Evolutionary conservation across 2,113 vertebrate genomes (phyloP).

Genomic region (Eleginops maclovinus): DNA sequence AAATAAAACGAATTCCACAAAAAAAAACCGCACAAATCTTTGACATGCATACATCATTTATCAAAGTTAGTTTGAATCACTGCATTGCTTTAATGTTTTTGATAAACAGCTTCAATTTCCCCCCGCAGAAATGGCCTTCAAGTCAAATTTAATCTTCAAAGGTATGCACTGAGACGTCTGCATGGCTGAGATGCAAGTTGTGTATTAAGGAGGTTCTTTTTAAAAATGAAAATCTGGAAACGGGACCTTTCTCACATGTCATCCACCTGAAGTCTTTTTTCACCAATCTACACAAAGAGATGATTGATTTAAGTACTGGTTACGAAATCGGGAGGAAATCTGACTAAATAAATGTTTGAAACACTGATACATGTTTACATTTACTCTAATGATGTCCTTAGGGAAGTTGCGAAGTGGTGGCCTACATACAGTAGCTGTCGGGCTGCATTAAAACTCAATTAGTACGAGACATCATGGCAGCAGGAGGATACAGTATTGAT

Average conservation of each 20-base stretch:
- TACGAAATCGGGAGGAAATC: neutral
- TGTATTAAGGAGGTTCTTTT: constrained; percentile 30
- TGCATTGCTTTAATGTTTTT: constrained; percentile 52
- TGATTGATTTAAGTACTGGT: neutral
- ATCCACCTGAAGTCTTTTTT: neutral
- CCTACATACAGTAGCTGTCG: constrained; percentile 24
- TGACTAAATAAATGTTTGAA: neutral
- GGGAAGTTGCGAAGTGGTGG: neutral
- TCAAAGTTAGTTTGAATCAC: neutral
- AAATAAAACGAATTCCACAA: too few relatives aligned
- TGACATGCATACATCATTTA: too few relatives aligned
- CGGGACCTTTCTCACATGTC: constrained; percentile 37
- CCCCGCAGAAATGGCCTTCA: constrained; percentile 38
- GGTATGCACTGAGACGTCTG: constrained; percentile 46
- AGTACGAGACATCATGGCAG: constrained; percentile 17
- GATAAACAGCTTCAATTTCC: constrained; percentile 48
- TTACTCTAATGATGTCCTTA: constrained; percentile 32
- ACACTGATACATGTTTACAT: constrained; percentile 15
- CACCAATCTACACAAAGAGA: constrained; percentile 1
- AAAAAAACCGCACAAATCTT: too few relatives aligned
- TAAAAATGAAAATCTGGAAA: constrained; percentile 24
- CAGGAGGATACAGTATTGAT: constrained; percentile 12
- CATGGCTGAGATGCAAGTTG: constrained; percentile 7
- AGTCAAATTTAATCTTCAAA: constrained; percentile 68
- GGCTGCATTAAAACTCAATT: constrained; percentile 19